phyloP scores from a whole-genome alignment of 2,113 vertebrate genomes.

The Semicossyphus pulcher region DNA sequence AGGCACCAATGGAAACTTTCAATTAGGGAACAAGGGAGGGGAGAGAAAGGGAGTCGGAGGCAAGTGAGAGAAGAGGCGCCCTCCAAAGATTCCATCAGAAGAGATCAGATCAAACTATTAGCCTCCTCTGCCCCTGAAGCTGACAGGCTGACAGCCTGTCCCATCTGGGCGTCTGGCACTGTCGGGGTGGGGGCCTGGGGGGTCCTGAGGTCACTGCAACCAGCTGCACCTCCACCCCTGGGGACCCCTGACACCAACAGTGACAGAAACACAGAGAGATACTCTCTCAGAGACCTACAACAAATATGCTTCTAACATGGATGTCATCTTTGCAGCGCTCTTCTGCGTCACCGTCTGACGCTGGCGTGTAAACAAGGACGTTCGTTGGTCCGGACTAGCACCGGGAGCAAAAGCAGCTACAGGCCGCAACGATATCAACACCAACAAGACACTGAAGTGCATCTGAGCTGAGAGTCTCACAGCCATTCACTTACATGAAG shows the following conservation, averaged over 20 bases:
- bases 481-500: conserved; percentile 6
- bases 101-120: conserved; percentile 77
- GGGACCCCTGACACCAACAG: conserved; percentile 57
- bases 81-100: conserved; percentile 76
- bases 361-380: conserved; percentile 67
- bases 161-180: conserved; percentile 75
- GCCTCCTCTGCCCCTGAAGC: conserved; percentile 62
- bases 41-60: conserved; percentile 54
- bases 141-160: conserved; percentile 71
- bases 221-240: conserved; percentile 76
- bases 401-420: not conserved
- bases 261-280: conserved; percentile 41
- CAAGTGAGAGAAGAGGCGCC: conserved; percentile 59
- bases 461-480: conserved; percentile 19
- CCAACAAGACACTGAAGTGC: conserved; percentile 12
- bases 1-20: conserved; percentile 83
- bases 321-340: conserved; percentile 48
- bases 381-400: conserved; percentile 29
- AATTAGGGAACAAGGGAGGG: conserved; percentile 63
- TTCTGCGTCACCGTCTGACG: conserved; percentile 66
- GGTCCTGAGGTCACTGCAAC: conserved; percentile 72
- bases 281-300: conserved; percentile 36
- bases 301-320: conserved; percentile 43
- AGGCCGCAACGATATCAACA: conserved; percentile 7
- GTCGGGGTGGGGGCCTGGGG: conserved; percentile 39